Evolutionary conservation across 1,140 invertebrate genomes (phyloP).

Genomic region (Nylanderia fulva): DNA sequence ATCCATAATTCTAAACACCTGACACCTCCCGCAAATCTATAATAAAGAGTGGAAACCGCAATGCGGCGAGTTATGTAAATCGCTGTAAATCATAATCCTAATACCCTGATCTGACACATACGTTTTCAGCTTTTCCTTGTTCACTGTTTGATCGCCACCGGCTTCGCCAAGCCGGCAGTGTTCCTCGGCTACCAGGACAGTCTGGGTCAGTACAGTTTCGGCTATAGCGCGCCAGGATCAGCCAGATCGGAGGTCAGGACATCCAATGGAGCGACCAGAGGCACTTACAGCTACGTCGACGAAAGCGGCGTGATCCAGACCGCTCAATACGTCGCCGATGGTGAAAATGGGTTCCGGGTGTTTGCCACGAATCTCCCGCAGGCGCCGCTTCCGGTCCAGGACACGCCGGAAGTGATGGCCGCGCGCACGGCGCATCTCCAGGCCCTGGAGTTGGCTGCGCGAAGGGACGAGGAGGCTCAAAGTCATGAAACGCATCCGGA

Average conservation of each 20-base stretch:
- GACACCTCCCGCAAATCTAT: not conserved
- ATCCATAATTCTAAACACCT: not conserved
- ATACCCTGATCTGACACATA: not conserved
- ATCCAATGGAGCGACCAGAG: constrained; percentile 77
- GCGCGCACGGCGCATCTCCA: constrained; percentile 78
- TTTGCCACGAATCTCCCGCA: constrained; percentile 86
- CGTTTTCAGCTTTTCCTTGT: constrained; percentile 38
- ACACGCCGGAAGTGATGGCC: constrained; percentile 80
- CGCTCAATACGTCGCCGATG: constrained; percentile 80
- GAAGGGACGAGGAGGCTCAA: constrained; percentile 10
- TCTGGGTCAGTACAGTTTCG: constrained; percentile 86
- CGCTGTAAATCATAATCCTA: no score
- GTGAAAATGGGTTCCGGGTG: constrained; percentile 85
- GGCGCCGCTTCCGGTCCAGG: constrained; percentile 77
- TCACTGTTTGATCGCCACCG: not conserved
- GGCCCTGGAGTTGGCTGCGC: constrained; percentile 43
- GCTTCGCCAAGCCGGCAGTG: constrained; percentile 17
- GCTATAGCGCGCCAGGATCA: constrained; percentile 84
- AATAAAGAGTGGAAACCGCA: not conserved
- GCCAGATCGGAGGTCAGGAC: constrained; percentile 84
- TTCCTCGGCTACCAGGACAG: constrained; percentile 85
- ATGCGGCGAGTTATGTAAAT: not conserved
- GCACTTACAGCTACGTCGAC: constrained; percentile 86
- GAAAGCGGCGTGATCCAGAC: constrained; percentile 84
- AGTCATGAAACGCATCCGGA: not conserved